Evolutionary conservation across 1,140 invertebrate genomes (phyloP).

Genomic region (Drosophila kurseongensis): DNA sequence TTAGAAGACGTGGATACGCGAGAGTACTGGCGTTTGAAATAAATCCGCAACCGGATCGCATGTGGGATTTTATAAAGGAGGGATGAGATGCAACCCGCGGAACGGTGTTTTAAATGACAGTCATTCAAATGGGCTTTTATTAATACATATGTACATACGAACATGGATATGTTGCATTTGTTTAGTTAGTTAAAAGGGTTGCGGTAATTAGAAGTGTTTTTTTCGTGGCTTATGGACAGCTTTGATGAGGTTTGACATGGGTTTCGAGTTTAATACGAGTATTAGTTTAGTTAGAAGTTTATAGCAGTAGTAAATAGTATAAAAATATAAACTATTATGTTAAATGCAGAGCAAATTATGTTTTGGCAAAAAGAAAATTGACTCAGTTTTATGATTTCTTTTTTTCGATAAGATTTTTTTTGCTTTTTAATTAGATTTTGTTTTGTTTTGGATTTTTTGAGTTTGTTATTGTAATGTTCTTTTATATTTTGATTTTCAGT

Average conservation of each 20-base stretch:
- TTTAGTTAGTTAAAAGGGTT: constrained; percentile 6
- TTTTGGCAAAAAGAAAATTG: constrained; percentile 78
- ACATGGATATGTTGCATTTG: constrained; percentile 41
- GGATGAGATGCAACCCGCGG: neutral
- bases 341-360: constrained; percentile 81
- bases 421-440: constrained; percentile 40
- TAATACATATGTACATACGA: constrained; percentile 41
- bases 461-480: constrained; percentile 29
- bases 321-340: constrained; percentile 81
- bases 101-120: constrained; percentile 15
- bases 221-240: constrained; percentile 52
- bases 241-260: constrained; percentile 55
- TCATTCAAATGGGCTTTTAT: constrained; percentile 28
- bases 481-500: constrained; percentile 74
- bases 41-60: neutral
- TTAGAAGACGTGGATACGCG: too few relatives aligned
- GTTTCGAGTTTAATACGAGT: constrained; percentile 59
- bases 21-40: too few relatives aligned
- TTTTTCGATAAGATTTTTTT: constrained; percentile 42
- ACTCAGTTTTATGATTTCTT: constrained; percentile 38
- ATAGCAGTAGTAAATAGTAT: constrained; percentile 77
- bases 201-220: constrained; percentile 15
- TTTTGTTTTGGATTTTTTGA: constrained; percentile 43
- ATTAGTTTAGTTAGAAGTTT: constrained; percentile 76
- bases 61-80: neutral